Base-by-base conservation (phyloP, 2,113 vertebrate genomes). In the Ramphastos sulfuratus region DNA sequence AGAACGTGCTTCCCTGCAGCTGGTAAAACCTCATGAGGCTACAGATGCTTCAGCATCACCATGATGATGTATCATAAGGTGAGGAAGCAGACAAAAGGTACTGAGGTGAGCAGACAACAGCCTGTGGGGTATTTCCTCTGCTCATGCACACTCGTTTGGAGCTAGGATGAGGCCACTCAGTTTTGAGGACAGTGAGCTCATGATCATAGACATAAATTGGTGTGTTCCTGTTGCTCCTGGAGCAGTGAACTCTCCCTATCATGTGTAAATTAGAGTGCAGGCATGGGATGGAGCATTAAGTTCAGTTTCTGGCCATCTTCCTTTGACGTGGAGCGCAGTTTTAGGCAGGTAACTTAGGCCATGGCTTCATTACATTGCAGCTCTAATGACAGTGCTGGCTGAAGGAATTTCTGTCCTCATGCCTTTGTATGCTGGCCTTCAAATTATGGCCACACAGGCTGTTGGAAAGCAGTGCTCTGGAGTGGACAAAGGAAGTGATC, bases 241-340 rank as follows among this genome's bases (percentile, higher is more conserved):
- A 76, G 85, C 87, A 67, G 61, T 63, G 64, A 58, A 48, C 85
- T 83, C 90, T 92, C 79, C 48, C 67, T 85, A 76, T 94, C 93
- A 91, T 88, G 87, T 95, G 91, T 85, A 75, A 96, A 95, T 96
- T 96, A 90, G 72, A 83, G 69, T 17, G 82, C 64, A 82, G 60
- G 56, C 76, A 88, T 54, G 28, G 37, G 12, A 30, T 21, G 12
- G 37, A 93, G 20, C 37, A 44, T 85, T 74, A 59, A 35, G 19
- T 50, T 89, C 21, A 54, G 52, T 72, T 82, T 61, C 86, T 89
- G 44, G 28, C 33, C 37, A 24, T 81, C 71, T 89, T 91, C 89
- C 65, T 89, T 85, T 92, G 87, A 89, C 75, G 0, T 64, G 74
- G 33, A 80, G 63, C 16, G 4, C 82, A 77, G 74, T 70, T 91